Conservation (phyloP, 2,113 vertebrate genomes). For the Pholis gunnellus region DNA sequence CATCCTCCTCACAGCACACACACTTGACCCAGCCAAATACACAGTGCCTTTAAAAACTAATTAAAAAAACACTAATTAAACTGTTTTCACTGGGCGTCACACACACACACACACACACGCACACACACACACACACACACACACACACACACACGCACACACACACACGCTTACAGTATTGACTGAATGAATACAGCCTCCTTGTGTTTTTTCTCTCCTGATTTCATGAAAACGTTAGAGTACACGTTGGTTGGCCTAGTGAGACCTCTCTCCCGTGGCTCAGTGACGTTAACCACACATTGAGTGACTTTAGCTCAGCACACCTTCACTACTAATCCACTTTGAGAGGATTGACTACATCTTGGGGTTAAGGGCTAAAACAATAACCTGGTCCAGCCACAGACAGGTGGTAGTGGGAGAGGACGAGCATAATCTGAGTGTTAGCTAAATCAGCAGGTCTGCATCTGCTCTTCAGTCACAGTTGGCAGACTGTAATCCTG, state of each 20-base stretch:
- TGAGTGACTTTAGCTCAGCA: slow-evolving; percentile 19
- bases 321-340: slow-evolving; percentile 71
- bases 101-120: background rate
- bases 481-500: background rate
- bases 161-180: background rate
- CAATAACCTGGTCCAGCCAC: slow-evolving; percentile 46
- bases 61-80: background rate
- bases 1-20: background rate
- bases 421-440: slow-evolving; percentile 23
- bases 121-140: slow-evolving; percentile 7
- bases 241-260: slow-evolving; percentile 24
- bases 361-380: slow-evolving; percentile 46
- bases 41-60: background rate
- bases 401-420: slow-evolving; percentile 49
- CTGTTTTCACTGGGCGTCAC: background rate
- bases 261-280: slow-evolving; percentile 35
- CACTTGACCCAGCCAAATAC: background rate
- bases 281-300: slow-evolving; percentile 43
- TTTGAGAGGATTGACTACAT: slow-evolving; percentile 65
- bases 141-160: background rate
- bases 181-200: background rate
- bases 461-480: slow-evolving; percentile 2
- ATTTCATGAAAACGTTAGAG: background rate
- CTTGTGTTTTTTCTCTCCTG: slow-evolving; percentile 3
- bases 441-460: background rate